Conservation (phyloP, 2,888 invertebrate species). For the Archaeoteleia sp. region DNA sequence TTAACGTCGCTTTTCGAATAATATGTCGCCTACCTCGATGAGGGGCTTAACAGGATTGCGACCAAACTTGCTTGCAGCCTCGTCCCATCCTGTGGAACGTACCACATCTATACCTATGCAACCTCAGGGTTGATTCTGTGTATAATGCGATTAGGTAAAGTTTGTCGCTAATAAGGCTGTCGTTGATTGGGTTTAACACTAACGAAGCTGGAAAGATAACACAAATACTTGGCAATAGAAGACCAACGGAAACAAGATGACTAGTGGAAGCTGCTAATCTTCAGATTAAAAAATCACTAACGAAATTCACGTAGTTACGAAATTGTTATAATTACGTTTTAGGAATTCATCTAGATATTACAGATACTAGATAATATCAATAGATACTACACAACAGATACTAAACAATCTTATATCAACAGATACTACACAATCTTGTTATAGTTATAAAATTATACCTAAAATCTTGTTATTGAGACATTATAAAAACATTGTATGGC, state of each 20-base stretch:
- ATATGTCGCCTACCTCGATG: slow-evolving; percentile 50
- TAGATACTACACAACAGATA: too few species aligned
- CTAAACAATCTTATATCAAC: too few species aligned
- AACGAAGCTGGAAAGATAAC: slow-evolving; percentile 46
- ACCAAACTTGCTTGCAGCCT: slow-evolving; percentile 40
- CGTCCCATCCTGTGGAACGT: slow-evolving; percentile 31
- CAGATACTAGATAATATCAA: too few species aligned
- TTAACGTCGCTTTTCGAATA: slow-evolving; percentile 52
- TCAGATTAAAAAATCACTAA: too few species aligned
- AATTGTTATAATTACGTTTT: too few species aligned
- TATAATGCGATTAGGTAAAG: slow-evolving; percentile 67
- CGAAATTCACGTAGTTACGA: too few species aligned
- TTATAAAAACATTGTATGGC: too few species aligned
- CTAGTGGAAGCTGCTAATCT: neutral
- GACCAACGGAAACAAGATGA: slow-evolving; percentile 17
- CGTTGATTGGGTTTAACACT: slow-evolving; percentile 61
- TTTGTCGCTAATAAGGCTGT: slow-evolving; percentile 64
- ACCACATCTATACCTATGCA: slow-evolving; percentile 41
- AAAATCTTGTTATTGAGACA: too few species aligned
- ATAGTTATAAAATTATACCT: too few species aligned
- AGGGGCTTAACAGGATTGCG: slow-evolving; percentile 49
- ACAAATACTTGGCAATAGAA: slow-evolving; percentile 34
- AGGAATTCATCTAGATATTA: too few species aligned
- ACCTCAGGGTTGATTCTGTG: slow-evolving; percentile 54
- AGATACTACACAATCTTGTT: too few species aligned